These are phyloP conservation scores for Embiotoca jacksoni DNA, from an alignment of 2,113 vertebrate species.

Conservation along the genomic window DNA sequence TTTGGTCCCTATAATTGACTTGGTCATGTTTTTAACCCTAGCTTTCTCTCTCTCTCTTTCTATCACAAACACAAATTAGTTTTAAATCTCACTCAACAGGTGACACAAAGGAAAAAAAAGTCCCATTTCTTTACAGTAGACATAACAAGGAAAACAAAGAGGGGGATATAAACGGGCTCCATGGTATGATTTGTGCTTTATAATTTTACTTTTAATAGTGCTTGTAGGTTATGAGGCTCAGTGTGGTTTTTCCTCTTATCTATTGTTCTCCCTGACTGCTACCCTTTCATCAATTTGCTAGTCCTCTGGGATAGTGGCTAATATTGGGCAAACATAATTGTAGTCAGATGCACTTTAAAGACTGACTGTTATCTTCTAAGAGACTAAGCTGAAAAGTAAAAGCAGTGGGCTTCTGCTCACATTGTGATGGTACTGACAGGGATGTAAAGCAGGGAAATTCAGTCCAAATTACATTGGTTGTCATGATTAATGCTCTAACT, in stretches of 20 bases:
- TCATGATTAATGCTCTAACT: constrained; percentile 22
- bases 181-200: constrained; percentile 70
- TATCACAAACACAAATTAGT: constrained; percentile 30
- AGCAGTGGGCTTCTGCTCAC: constrained; percentile 7
- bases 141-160: constrained; percentile 16
- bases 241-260: constrained; percentile 13
- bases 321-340: constrained; percentile 26
- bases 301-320: constrained; percentile 9
- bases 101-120: constrained; percentile 47
- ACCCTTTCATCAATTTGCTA: constrained; percentile 33
- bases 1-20: constrained; percentile 75
- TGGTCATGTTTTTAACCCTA: constrained; percentile 39
- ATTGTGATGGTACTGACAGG: constrained; percentile 14
- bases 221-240: constrained; percentile 35
- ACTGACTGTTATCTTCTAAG: constrained; percentile 23
- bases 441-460: constrained; percentile 30
- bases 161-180: constrained; percentile 6
- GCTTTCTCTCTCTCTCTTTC: constrained; percentile 8
- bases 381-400: not conserved
- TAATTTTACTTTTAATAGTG: constrained; percentile 48
- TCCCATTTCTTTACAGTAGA: constrained; percentile 46
- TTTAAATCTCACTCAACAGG: constrained; percentile 36
- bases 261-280: constrained; percentile 6
- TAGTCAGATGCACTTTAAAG: constrained; percentile 28
- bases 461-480: constrained; percentile 17